Percentiles rank a stretch among this genome's conserved stretches.
These are phyloP conservation scores for Charina bottae DNA, from an alignment of 2,113 vertebrate genomes.

Conservation along the genomic window DNA sequence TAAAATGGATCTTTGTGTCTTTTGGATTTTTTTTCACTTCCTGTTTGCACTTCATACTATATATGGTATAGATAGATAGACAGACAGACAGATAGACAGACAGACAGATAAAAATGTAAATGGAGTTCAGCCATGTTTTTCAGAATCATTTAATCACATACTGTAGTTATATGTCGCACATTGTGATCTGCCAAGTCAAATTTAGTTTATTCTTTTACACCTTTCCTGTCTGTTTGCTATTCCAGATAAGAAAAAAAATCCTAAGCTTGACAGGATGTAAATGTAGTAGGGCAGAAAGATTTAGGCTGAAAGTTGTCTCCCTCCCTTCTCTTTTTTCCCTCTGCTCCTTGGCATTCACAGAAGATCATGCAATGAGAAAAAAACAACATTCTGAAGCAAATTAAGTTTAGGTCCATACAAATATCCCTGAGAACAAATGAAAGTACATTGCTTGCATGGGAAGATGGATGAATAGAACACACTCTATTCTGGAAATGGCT, in stretches of 20 bases:
- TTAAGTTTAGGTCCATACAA: not conserved
- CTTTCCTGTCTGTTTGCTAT: not conserved
- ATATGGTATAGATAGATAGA: not conserved
- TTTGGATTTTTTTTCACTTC: not conserved
- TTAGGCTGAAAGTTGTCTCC: not conserved
- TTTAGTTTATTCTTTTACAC: not conserved
- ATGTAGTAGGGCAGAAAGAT: not conserved
- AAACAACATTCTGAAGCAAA: not conserved
- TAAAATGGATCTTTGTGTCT: not conserved
- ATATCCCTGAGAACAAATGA: not conserved
- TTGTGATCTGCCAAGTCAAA: not conserved
- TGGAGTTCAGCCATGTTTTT: not conserved
- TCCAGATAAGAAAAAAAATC: not conserved
- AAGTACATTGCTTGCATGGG: not conserved
- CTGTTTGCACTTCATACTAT: not conserved
- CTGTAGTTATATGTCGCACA: not conserved
- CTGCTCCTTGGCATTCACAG: not conserved
- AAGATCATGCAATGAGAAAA: not conserved
- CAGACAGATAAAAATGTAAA: not conserved
- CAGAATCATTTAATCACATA: not conserved
- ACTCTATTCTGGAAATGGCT: not conserved
- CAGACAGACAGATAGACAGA: not conserved
- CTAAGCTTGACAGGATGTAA: not conserved
- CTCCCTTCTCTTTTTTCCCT: not conserved
- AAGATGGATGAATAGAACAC: not conserved